phyloP scores from a whole-genome alignment of 1,140 invertebrate species.

The Dendroctonus ponderosae region DNA sequence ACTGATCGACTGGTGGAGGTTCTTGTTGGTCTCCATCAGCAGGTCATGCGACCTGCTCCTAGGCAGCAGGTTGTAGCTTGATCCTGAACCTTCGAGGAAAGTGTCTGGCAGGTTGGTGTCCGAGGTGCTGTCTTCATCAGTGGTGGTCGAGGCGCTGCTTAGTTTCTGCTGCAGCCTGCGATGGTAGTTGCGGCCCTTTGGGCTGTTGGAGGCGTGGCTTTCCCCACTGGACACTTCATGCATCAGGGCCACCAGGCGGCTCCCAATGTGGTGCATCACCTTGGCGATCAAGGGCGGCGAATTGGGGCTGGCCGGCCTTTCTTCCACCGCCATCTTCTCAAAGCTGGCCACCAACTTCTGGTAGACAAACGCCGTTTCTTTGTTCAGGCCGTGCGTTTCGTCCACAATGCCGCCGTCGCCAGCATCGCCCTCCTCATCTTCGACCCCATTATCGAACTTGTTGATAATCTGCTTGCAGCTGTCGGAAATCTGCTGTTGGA shows the following conservation, averaged over 20 bases:
- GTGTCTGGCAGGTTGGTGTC: conserved; percentile 53
- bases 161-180: conserved; percentile 58
- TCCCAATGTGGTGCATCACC: conserved; percentile 90
- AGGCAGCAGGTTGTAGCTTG: conserved; percentile 53
- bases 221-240: conserved; percentile 83
- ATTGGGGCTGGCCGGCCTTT: conserved; percentile 50
- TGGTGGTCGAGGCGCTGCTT: conserved; percentile 66
- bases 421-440: conserved; percentile 55
- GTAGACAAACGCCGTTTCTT: conserved; percentile 79
- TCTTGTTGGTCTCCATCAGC: conserved; percentile 56
- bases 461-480: conserved; percentile 86
- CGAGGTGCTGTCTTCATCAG: conserved; percentile 72
- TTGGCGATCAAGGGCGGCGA: conserved; percentile 86
- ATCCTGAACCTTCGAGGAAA: conserved; percentile 43
- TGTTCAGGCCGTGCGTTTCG: conserved; percentile 59
- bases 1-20: conserved; percentile 51
- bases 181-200: conserved; percentile 56
- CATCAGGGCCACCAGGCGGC: conserved; percentile 85
- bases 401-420: conserved; percentile 59
- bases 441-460: conserved; percentile 68
- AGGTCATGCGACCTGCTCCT: conserved; percentile 77
- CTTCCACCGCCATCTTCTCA: conserved; percentile 65
- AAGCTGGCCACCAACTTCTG: conserved; percentile 79
- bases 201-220: conserved; percentile 53
- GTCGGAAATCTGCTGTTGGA: conserved; percentile 82